phyloP scores from a whole-genome alignment of 2,888 invertebrate genomes.

The Molanna angustata region DNA sequence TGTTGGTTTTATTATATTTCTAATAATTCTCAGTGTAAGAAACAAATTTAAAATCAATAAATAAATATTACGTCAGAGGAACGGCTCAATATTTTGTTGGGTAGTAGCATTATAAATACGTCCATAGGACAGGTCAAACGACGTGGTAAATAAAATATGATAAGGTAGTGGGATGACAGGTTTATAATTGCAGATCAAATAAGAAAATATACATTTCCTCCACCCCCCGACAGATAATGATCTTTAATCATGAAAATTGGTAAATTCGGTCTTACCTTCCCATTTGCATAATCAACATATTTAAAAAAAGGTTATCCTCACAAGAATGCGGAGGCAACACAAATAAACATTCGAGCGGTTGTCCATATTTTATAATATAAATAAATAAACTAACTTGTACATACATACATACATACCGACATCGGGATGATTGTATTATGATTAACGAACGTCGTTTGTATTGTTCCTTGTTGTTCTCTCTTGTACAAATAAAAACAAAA shows the following conservation, averaged over 20 bases:
- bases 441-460: too few relatives aligned
- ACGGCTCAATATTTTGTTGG: too few relatives aligned
- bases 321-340: slow-evolving; percentile 8
- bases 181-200: slow-evolving; percentile 29
- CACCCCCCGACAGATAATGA: slow-evolving; percentile 18
- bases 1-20: too few relatives aligned
- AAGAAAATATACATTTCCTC: slow-evolving; percentile 29
- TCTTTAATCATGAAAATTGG: slow-evolving; percentile 30
- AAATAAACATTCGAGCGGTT: not conserved
- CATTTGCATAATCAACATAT: slow-evolving; percentile 29
- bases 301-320: slow-evolving; percentile 11
- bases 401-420: too few relatives aligned
- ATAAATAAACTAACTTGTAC: not conserved
- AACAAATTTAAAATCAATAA: not conserved
- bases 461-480: too few relatives aligned
- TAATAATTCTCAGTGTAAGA: not conserved
- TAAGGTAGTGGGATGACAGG: slow-evolving; percentile 22
- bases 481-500: too few relatives aligned
- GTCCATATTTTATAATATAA: slow-evolving; percentile 4
- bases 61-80: too few relatives aligned
- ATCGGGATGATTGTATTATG: too few relatives aligned
- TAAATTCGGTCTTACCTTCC: slow-evolving; percentile 21
- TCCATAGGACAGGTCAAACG: slow-evolving; percentile 6
- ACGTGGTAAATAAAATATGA: slow-evolving; percentile 10
- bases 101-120: too few relatives aligned